Evolutionary conservation across 2,797 vertebrate genomes (phyloP).

Genomic region (Premnoplex brunnescens): DNA sequence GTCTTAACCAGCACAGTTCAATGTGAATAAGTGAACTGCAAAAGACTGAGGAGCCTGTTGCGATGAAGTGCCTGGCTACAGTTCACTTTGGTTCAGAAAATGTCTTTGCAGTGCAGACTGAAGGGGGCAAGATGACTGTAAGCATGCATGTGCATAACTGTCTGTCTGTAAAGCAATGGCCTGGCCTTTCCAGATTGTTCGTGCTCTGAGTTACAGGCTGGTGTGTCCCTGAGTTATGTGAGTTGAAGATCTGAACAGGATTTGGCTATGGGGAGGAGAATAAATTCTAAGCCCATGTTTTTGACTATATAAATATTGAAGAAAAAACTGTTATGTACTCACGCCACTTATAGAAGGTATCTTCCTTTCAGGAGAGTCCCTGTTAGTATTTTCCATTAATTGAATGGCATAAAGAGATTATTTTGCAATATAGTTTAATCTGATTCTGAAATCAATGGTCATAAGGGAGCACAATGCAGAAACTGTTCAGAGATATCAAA

Average conservation of each 20-base stretch:
- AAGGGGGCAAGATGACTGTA: not conserved
- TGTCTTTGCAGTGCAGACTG: not conserved
- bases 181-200: not conserved
- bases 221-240: not conserved
- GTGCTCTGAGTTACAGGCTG: not conserved
- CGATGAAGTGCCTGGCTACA: not conserved
- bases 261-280: not conserved
- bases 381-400: not conserved
- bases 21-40: not conserved
- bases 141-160: too few relatives aligned
- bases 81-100: not conserved
- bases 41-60: not conserved
- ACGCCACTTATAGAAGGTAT: not conserved
- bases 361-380: not conserved
- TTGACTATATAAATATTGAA: not conserved
- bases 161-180: not conserved
- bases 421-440: slow-evolving; percentile 6
- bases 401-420: not conserved
- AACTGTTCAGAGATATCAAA: slow-evolving; percentile 20
- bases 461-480: not conserved
- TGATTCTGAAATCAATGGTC: slow-evolving; percentile 16
- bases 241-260: not conserved
- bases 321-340: not conserved
- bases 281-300: not conserved
- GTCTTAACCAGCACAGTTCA: not conserved